A percentile compares a stretch with the other conserved stretches of the same genome.
These are phyloP conservation scores for Xylocampa areola DNA, from an alignment of 2,888 invertebrate genomes.

Conservation along the genomic window DNA sequence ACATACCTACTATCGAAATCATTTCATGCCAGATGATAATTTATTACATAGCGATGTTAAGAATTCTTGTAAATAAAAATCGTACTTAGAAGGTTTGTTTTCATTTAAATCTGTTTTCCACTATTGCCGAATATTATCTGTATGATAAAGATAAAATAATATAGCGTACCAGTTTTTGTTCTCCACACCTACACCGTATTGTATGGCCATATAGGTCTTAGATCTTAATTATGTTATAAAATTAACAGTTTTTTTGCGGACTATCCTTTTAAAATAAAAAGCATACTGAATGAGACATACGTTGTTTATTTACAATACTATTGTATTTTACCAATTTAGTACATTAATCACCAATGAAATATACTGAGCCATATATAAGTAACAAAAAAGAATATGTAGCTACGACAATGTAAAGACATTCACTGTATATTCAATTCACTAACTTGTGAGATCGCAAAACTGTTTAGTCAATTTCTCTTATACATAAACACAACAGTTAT, in stretches of 20 bases:
- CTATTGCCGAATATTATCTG: too few species aligned
- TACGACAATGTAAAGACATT: conserved; percentile 25
- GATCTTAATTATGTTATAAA: too few species aligned
- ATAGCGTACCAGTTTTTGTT: too few species aligned
- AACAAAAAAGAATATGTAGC: conserved; percentile 28
- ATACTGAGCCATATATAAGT: conserved; percentile 39
- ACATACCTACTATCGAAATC: conserved; percentile 18
- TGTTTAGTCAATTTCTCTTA: conserved; percentile 27
- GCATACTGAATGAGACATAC: conserved; percentile 37
- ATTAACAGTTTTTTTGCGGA: too few species aligned
- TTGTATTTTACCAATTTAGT: conserved; percentile 38
- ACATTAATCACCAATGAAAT: conserved; percentile 24
- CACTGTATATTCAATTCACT: conserved; percentile 33
- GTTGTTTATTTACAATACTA: conserved; percentile 54
- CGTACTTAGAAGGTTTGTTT: conserved; percentile 76
- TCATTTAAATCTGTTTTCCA: conserved; percentile 1
- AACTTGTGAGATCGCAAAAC: conserved; percentile 47
- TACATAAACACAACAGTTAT: conserved; percentile 26
- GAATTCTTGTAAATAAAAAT: conserved; percentile 75
- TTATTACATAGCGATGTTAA: conserved; percentile 46
- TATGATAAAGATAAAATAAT: too few species aligned
- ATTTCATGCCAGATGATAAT: conserved; percentile 48
- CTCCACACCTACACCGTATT: too few species aligned
- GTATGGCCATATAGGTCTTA: too few species aligned
- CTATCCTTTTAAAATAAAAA: conserved; percentile 43